Conservation (phyloP, 2,888 invertebrate genomes). For the Parapristionchus giblindavisi region DNA sequence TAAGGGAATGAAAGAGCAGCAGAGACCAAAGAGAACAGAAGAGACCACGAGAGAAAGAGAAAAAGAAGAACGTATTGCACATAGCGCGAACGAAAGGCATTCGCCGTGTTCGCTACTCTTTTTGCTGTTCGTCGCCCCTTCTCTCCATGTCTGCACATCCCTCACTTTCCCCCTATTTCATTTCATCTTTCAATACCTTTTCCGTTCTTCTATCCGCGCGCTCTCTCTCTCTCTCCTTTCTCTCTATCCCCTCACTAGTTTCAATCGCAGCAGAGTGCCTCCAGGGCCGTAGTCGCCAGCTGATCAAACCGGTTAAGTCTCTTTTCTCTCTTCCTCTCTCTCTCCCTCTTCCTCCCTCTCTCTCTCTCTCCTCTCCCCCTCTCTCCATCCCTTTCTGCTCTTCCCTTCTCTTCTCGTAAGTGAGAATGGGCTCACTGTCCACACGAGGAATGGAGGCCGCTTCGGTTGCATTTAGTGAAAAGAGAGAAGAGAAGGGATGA, state of each 20-base stretch:
- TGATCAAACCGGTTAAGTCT: slow-evolving; percentile 34
- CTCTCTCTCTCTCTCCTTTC: too few species aligned
- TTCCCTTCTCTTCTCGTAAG: neutral
- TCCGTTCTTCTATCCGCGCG: neutral
- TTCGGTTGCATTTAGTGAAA: too few species aligned
- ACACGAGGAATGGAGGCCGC: too few species aligned
- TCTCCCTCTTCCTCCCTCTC: slow-evolving; percentile 15
- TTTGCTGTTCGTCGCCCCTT: neutral
- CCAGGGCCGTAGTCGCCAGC: slow-evolving; percentile 2
- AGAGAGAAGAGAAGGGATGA: too few species aligned
- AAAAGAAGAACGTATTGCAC: neutral
- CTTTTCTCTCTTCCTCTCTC: neutral
- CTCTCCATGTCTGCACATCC: too few species aligned
- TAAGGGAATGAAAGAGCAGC: too few species aligned
- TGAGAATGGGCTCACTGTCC: slow-evolving; percentile 15
- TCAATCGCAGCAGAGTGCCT: neutral
- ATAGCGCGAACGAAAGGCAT: slow-evolving; percentile 18
- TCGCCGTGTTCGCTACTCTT: neutral
- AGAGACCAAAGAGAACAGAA: too few species aligned
- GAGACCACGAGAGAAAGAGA: neutral
- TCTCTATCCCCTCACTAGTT: neutral
- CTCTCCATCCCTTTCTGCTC: slow-evolving; percentile 12
- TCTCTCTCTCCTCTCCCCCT: slow-evolving; percentile 1
- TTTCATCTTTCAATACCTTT: neutral
- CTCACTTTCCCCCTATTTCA: neutral